phyloP scores from a whole-genome alignment of 2,113 vertebrate genomes.

The Petroica traversi region DNA sequence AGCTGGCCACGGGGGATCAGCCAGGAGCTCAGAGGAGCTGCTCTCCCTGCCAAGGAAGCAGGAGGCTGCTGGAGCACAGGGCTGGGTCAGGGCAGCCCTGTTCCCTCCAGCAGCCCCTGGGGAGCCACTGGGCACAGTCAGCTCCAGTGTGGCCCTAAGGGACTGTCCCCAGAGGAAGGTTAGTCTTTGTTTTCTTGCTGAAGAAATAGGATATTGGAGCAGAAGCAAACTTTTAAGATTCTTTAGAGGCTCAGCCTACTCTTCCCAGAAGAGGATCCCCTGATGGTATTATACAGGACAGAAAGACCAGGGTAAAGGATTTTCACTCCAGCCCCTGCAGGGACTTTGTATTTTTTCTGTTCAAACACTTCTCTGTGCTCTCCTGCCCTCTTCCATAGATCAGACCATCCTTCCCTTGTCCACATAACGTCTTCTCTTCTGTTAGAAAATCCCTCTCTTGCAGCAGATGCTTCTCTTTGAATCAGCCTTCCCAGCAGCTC shows the following conservation, averaged over 20 bases:
- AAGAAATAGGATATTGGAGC: neutral
- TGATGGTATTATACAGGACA: neutral
- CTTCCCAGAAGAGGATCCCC: neutral
- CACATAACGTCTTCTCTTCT: neutral
- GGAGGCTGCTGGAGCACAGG: neutral
- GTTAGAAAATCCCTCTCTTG: neutral
- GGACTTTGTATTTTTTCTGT: neutral
- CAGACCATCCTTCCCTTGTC: neutral
- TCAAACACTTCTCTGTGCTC: neutral
- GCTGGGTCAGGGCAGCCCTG: neutral
- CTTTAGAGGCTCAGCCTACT: neutral
- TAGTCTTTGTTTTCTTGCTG: neutral
- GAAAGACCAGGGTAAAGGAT: neutral
- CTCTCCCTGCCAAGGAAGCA: neutral
- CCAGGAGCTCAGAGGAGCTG: neutral
- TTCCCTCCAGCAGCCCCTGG: neutral
- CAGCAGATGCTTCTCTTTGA: neutral
- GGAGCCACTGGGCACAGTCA: neutral
- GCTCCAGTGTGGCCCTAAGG: fast-evolving
- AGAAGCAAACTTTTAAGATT: neutral
- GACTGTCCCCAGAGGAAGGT: neutral
- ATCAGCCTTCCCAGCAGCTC: neutral
- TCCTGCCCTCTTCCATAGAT: neutral
- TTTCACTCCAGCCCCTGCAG: neutral
- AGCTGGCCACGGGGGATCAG: neutral